These are phyloP conservation scores for Drosophila paramelanica DNA, from an alignment of 2,888 invertebrate genomes.

Conservation along the genomic window DNA sequence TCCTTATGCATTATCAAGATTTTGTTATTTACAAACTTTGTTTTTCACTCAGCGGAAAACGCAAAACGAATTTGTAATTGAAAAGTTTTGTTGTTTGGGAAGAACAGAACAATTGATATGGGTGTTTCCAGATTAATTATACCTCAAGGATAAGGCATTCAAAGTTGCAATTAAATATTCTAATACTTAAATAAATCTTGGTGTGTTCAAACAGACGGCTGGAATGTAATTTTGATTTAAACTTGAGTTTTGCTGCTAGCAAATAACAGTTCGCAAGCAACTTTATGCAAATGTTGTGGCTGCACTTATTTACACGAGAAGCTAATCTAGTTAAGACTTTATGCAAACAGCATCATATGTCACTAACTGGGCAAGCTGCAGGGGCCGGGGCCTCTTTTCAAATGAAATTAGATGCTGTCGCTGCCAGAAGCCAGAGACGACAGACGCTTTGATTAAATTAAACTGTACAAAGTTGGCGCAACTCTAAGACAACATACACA, in stretches of 20 bases:
- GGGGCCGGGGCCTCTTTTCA: slow-evolving; percentile 30
- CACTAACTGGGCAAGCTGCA: slow-evolving; percentile 40
- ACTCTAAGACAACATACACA: slow-evolving; percentile 46
- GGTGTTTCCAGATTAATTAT: slow-evolving; percentile 42
- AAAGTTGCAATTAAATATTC: slow-evolving; percentile 19
- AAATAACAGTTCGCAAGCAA: slow-evolving; percentile 42
- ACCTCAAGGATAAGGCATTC: slow-evolving; percentile 18
- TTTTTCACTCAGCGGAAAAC: slow-evolving; percentile 14
- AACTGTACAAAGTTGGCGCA: slow-evolving; percentile 65
- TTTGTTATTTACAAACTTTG: slow-evolving; percentile 18
- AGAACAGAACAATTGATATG: slow-evolving; percentile 16
- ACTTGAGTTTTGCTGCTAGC: slow-evolving; percentile 29
- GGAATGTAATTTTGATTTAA: slow-evolving; percentile 24
- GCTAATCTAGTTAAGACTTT: slow-evolving; percentile 57
- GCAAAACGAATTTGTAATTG: slow-evolving; percentile 55
- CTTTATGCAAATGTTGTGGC: slow-evolving; percentile 62
- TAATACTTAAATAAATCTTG: not conserved
- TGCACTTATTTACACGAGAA: slow-evolving; percentile 40
- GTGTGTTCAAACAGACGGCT: not conserved
- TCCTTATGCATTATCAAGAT: slow-evolving; percentile 37
- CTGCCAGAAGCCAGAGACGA: slow-evolving; percentile 33
- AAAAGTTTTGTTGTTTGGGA: slow-evolving; percentile 39
- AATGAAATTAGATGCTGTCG: slow-evolving; percentile 72
- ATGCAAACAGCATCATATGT: slow-evolving; percentile 66
- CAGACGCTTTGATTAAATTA: slow-evolving; percentile 75